Base-by-base conservation (phyloP, 2,797 vertebrate species). In the Myioborus melanocephalus region DNA sequence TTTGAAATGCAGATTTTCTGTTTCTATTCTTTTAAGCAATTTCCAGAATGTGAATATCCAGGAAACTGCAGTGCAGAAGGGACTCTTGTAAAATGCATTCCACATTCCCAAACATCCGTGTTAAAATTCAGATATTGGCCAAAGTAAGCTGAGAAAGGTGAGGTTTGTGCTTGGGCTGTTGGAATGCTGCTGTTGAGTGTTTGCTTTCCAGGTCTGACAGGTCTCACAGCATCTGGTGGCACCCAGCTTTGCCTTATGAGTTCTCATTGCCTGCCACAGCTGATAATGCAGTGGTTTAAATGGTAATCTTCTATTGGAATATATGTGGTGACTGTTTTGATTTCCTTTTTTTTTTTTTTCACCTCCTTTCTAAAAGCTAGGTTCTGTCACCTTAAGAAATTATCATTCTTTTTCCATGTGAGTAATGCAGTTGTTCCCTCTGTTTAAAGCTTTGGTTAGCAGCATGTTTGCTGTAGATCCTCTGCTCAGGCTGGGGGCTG, bases 21-120 rank as follows among this genome's bases (percentile, higher is more conserved):
- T 85, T 65, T 32, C 66, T 70, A 4, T 85, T 94, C 56, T 95
- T 93, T 72, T 75, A 79, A 92, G 78, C 64, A 68, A 9, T 95
- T 96, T 95, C 68, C 49, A 92, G 73, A 87, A 84, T 17, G 32
- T 55, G 50, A 88, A 72, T 57, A 70, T 96, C 69, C 94, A 84
- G 94, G 90, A 95, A 96, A 86, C 88, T 89, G 57, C 82, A 59
- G 46, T 1, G 8, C 59, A 83, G 88, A 90, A 87, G 57, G 53
- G 46, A 80, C 63, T 71, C 52, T 61, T 22, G 64, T 87, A 93
- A 95, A 87, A 87, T 83, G 78, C 64, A 71, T 94, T 92, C 88
- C 95, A 80, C 43, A 17, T 93, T 95, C 83, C 60, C 56, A 89
- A 87, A 88, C 56, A 78, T 79, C 71, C 6, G 0, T 87, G 75